Evolutionary conservation across 2,797 vertebrate species (phyloP), one percentile per base, ranked within the genome.

Genomic region (Arctocebus calabarensis): DNA sequence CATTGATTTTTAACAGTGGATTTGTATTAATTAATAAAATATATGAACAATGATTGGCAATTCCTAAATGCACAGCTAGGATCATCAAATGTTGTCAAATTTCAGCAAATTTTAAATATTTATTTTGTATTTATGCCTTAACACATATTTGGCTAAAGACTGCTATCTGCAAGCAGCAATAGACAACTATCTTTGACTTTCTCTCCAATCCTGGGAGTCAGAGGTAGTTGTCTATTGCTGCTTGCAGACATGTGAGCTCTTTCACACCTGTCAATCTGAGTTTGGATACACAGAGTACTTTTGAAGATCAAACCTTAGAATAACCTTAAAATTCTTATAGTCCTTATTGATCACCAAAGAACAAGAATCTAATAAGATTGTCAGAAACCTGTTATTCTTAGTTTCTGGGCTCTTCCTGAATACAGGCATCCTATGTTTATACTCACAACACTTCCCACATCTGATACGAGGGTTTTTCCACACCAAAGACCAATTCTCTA

Each of bases 21-120:
- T 73, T 87, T 96, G 71, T 73, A 75, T 29, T 75, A 88, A 66
- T 64, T 86, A 93, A 59, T 96, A 68, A 83, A 93, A 62, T 40
- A 40, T 40, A 48, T 11, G 7, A 70, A 66, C 25, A 68, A 81
- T 73, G 19, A 68, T 95, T 55, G 57, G 29, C 5, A 62, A 45
- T 85, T 96, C n/a, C 45, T 79, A 34, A 89, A 48, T 82, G 27
- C 10, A n/a, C 40, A 17, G 62, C n/a, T 57, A 57, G 92, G 16
- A 84, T 9, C 43, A 43, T 83, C 37, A 84, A 70, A 4, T 4
- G 34, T 75, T 48, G 29, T 27, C 88, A 45, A 43, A 73, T 90
- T 89, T 88, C 71, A 59, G 92, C 19, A 14, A 52, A 59, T 86
- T 75, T 89, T 73, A 62, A 55, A 89, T n/a, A 55, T 25, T 95